phyloP scores from a whole-genome alignment of 2,888 invertebrate genomes.

The Litoditis marina region DNA sequence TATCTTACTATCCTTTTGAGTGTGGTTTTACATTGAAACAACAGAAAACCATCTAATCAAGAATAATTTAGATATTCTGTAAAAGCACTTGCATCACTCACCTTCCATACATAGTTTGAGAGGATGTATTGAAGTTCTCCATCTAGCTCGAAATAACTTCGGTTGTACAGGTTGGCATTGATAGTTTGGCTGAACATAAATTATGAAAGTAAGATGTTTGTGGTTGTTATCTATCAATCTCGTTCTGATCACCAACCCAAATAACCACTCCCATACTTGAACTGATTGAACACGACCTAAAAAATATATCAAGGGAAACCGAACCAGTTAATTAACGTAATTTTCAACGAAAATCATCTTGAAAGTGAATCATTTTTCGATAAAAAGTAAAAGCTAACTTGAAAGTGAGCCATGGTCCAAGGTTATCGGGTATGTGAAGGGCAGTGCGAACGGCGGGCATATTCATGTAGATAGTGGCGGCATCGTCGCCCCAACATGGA shows the following conservation, averaged over 20 bases:
- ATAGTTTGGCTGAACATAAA: conserved; percentile 26
- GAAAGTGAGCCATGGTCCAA: conserved; percentile 33
- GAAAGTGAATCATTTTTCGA: not conserved
- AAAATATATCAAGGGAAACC: too few species aligned
- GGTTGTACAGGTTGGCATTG: conserved; percentile 27
- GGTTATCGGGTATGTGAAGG: conserved; percentile 43
- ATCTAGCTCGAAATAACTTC: conserved; percentile 31
- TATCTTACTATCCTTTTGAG: not conserved
- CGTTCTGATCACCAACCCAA: too few species aligned
- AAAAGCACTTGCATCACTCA: not conserved
- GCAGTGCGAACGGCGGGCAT: conserved; percentile 49
- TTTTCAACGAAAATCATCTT: not conserved
- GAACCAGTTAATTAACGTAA: too few species aligned
- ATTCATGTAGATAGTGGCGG: conserved; percentile 49
- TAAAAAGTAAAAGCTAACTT: conserved; percentile 20
- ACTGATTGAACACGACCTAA: too few species aligned
- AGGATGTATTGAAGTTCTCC: conserved; percentile 24
- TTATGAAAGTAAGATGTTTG: too few species aligned
- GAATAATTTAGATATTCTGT: too few species aligned
- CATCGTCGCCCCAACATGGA: conserved; percentile 49
- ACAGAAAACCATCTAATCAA: too few species aligned
- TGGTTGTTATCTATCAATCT: not conserved
- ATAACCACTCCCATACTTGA: too few species aligned
- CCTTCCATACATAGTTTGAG: conserved; percentile 22
- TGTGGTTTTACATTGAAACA: too few species aligned